phyloP scores from a whole-genome alignment of 2,888 invertebrate genomes.

The Drosophila merina region DNA sequence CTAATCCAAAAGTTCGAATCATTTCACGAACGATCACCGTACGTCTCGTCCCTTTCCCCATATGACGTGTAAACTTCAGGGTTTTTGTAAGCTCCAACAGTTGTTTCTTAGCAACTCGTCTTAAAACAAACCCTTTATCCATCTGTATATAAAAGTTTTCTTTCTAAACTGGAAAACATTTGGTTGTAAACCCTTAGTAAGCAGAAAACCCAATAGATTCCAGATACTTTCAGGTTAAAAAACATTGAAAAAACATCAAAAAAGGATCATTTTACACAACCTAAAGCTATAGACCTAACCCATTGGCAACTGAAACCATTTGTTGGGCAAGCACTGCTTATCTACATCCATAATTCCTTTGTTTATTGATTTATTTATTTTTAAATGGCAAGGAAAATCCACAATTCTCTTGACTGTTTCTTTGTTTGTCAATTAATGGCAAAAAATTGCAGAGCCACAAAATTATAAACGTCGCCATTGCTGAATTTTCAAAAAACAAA shows the following conservation, averaged over 20 bases:
- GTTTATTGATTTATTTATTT: constrained; percentile 55
- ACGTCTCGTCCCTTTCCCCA: constrained; percentile 7
- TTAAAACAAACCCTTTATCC: constrained; percentile 7
- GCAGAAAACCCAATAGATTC: background rate
- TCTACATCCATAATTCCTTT: constrained; percentile 39
- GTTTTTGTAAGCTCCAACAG: constrained; percentile 14
- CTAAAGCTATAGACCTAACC: constrained; percentile 3
- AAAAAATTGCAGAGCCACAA: constrained; percentile 34
- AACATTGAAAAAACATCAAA: no score
- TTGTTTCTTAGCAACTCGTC: constrained; percentile 23
- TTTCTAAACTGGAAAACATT: no score
- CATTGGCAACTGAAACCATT: constrained; percentile 15
- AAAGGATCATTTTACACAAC: background rate
- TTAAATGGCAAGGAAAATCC: constrained; percentile 29
- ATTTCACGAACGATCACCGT: constrained; percentile 10
- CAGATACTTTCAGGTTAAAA: no score
- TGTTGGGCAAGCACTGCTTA: constrained; percentile 5
- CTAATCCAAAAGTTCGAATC: constrained; percentile 23
- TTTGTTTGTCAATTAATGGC: constrained; percentile 32
- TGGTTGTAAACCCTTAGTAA: no score
- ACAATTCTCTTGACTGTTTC: constrained; percentile 42
- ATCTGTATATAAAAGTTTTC: background rate
- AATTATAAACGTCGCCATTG: constrained; percentile 47
- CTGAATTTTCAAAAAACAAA: constrained; percentile 30
- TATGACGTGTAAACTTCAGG: constrained; percentile 2